Percentiles rank a stretch among this genome's conserved stretches.
These are phyloP conservation scores for Tanaodytes sp. DNA, from an alignment of 2,888 invertebrate species.

Conservation along the genomic window DNA sequence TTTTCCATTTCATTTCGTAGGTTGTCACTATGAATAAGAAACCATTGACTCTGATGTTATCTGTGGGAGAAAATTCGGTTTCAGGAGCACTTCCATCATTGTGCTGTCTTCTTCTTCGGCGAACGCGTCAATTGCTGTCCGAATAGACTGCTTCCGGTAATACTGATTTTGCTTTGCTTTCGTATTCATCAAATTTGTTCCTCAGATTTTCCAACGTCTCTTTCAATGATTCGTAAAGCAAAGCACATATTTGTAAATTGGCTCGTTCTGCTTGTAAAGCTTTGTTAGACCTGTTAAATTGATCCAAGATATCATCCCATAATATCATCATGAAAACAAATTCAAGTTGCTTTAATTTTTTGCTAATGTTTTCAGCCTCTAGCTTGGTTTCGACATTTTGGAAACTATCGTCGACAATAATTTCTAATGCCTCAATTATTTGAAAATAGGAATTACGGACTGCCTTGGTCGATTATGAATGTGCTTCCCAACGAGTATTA, in stretches of 20 bases:
- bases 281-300: slow-evolving; percentile 9
- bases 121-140: too few relatives aligned
- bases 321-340: slow-evolving; percentile 25
- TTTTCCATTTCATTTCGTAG: slow-evolving; percentile 19
- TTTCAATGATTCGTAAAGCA: slow-evolving; percentile 10
- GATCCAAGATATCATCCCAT: slow-evolving; percentile 14
- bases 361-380: slow-evolving; percentile 14
- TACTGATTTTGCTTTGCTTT: slow-evolving; percentile 24
- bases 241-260: slow-evolving; percentile 25
- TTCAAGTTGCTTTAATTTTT: slow-evolving; percentile 16
- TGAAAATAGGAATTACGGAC: slow-evolving; percentile 7
- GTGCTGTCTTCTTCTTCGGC: slow-evolving; percentile 11
- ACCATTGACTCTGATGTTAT: slow-evolving; percentile 21
- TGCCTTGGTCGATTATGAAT: slow-evolving; percentile 13
- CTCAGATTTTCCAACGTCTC: slow-evolving; percentile 17
- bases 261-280: slow-evolving; percentile 18
- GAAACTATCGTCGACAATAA: background rate
- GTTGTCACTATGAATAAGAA: slow-evolving; percentile 21
- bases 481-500: slow-evolving; percentile 30
- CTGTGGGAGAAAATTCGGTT: slow-evolving; percentile 6
- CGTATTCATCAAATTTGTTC: slow-evolving; percentile 19
- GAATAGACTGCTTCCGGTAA: slow-evolving; percentile 25
- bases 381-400: slow-evolving; percentile 3
- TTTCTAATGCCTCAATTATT: slow-evolving; percentile 9
- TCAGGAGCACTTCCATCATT: slow-evolving; percentile 35